A percentile compares a stretch with the other conserved stretches of the same genome.
These are phyloP conservation scores for Thryonomys swinderianus DNA, from an alignment of 2,113 vertebrate genomes.

Conservation along the genomic window DNA sequence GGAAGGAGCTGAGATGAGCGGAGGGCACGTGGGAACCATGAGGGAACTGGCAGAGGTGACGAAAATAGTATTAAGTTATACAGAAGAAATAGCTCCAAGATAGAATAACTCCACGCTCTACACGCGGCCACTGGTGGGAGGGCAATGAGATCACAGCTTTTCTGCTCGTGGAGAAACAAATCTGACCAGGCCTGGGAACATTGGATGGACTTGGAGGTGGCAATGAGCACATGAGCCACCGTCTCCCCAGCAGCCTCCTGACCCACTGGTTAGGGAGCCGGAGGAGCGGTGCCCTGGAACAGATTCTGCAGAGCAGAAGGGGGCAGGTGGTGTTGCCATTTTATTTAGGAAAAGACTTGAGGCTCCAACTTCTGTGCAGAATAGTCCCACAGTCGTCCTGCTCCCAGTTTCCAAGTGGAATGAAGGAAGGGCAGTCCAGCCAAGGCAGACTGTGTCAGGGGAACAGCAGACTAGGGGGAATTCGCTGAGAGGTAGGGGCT, in stretches of 20 bases:
- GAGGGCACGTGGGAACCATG: not conserved
- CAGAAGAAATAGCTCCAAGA: not conserved
- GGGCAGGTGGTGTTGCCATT: not conserved
- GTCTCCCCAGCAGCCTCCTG: not conserved
- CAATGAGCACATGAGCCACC: not conserved
- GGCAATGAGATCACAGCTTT: not conserved
- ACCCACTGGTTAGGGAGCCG: not conserved
- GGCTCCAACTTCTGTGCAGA: not conserved
- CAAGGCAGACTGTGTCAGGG: not conserved
- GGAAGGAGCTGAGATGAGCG: not conserved
- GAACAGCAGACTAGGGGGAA: not conserved
- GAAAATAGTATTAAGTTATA: not conserved
- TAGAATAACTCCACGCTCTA: no score
- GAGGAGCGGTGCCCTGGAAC: not conserved
- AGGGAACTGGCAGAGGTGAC: not conserved
- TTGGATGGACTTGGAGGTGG: not conserved
- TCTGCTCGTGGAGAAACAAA: not conserved
- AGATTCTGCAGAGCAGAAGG: not conserved
- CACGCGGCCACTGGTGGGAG: no score
- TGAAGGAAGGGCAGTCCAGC: not conserved
- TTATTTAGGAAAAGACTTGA: not conserved
- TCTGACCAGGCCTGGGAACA: not conserved
- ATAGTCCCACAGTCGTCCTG: not conserved
- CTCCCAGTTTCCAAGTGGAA: not conserved
- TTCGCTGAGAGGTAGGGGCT: not conserved